Percentiles rank a stretch among this genome's conserved stretches.
Conservation (phyloP, 2,113 vertebrate species). For the Cyanistes caeruleus region DNA sequence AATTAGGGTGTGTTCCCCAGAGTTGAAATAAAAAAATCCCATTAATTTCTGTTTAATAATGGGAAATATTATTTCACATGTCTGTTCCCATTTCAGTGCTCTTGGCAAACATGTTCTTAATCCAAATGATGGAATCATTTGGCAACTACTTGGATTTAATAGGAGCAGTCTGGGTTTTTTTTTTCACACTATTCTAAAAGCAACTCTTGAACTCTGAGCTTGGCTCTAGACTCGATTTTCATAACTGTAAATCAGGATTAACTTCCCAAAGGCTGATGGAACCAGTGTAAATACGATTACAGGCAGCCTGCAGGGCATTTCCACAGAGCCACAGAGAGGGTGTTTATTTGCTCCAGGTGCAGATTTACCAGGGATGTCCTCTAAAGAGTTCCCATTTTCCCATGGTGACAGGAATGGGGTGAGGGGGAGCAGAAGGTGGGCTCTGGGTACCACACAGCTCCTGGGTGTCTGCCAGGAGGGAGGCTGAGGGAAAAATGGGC, state of each 20-base stretch:
- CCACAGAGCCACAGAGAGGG: not conserved
- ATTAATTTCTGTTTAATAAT: not conserved
- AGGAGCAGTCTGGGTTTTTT: not conserved
- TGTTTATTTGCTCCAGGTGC: not conserved
- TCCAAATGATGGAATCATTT: not conserved
- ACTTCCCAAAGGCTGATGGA: not conserved
- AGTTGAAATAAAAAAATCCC: not conserved
- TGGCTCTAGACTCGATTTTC: not conserved
- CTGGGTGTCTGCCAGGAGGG: not conserved
- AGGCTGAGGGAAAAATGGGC: not conserved
- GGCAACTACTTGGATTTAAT: not conserved
- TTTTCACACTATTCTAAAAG: not conserved
- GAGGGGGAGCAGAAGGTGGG: not conserved
- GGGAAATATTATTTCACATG: not conserved
- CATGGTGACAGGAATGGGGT: not conserved
- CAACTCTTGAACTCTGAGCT: not conserved
- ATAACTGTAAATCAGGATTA: not conserved
- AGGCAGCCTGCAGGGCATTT: not conserved
- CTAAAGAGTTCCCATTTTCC: not conserved
- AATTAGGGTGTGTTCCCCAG: not conserved
- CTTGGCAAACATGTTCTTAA: not conserved
- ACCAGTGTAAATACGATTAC: not conserved
- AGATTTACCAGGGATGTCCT: not conserved
- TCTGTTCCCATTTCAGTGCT: not conserved
- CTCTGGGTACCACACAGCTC: not conserved